phyloP scores from a whole-genome alignment of 2,797 vertebrate genomes.

The Nannoperca australis region DNA sequence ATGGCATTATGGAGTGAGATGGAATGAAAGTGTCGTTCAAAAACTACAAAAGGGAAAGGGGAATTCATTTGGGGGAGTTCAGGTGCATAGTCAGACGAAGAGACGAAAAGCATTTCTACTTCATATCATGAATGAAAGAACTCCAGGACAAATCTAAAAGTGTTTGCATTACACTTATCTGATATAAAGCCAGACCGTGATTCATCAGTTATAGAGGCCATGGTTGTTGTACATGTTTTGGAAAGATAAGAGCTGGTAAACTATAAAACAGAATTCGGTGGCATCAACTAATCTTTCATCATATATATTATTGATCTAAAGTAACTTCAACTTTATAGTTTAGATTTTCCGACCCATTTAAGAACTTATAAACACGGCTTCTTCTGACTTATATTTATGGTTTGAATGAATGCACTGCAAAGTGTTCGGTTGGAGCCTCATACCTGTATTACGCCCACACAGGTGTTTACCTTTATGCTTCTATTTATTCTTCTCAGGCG shows the following conservation, averaged over 20 bases:
- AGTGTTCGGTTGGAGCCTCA: too few relatives aligned
- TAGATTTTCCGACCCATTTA: neutral
- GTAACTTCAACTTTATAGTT: neutral
- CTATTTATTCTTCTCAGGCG: too few relatives aligned
- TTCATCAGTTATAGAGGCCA: too few relatives aligned
- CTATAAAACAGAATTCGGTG: neutral
- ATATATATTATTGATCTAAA: neutral
- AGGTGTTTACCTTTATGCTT: neutral
- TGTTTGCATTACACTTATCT: too few relatives aligned
- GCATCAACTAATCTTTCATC: neutral
- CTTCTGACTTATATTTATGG: neutral
- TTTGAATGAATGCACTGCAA: too few relatives aligned
- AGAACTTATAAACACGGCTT: neutral
- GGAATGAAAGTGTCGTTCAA: neutral
- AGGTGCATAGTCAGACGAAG: neutral
- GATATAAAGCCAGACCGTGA: too few relatives aligned
- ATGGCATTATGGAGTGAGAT: too few relatives aligned
- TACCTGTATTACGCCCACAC: neutral
- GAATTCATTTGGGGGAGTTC: too few relatives aligned
- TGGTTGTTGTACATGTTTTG: too few relatives aligned
- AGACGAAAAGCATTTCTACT: neutral
- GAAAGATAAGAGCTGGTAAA: neutral
- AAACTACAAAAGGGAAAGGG: neutral
- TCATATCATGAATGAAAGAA: neutral
- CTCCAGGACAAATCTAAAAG: neutral